These are phyloP conservation scores for Drosophila leontia DNA, from an alignment of 1,140 invertebrate genomes.

Conservation along the genomic window DNA sequence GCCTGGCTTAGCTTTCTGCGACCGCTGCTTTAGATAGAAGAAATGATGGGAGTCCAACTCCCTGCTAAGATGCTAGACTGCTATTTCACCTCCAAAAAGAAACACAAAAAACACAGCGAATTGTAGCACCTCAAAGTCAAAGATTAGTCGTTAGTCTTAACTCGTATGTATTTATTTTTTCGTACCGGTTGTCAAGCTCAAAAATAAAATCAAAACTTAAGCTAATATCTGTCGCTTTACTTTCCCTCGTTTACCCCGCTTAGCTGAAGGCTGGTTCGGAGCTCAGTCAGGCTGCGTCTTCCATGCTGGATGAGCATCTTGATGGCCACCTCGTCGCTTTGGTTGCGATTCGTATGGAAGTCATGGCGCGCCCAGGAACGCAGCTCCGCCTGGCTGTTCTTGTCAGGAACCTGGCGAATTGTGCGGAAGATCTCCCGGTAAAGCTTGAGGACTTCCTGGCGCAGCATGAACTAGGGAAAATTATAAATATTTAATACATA, in stretches of 20 bases:
- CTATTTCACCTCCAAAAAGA: conserved; percentile 49
- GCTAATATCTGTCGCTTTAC: conserved; percentile 37
- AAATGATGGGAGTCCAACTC: conserved; percentile 50
- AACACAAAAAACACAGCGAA: conserved; percentile 60
- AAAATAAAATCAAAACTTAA: conserved; percentile 61
- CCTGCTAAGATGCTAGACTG: conserved; percentile 63
- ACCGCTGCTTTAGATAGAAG: conserved; percentile 50
- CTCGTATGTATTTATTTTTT: conserved; percentile 69
- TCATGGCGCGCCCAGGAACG: conserved; percentile 89
- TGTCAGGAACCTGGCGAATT: conserved; percentile 88
- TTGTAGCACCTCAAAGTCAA: conserved; percentile 76
- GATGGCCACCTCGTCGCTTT: conserved; percentile 89
- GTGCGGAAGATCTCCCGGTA: conserved; percentile 90
- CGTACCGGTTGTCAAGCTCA: conserved; percentile 66
- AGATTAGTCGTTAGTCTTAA: conserved; percentile 67
- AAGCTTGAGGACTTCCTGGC: conserved; percentile 90
- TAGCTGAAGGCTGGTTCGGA: conserved; percentile 88
- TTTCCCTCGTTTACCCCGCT: conserved; percentile 73
- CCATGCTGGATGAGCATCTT: conserved; percentile 90
- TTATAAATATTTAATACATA: no score
- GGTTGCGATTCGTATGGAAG: conserved; percentile 89
- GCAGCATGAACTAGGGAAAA: conserved; percentile 88
- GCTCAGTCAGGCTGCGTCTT: conserved; percentile 88
- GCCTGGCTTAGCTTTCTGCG: conserved; percentile 74
- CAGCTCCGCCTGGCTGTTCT: conserved; percentile 87